These are phyloP conservation scores for Eupsilia transversa DNA, from an alignment of 2,888 invertebrate species.

Conservation along the genomic window DNA sequence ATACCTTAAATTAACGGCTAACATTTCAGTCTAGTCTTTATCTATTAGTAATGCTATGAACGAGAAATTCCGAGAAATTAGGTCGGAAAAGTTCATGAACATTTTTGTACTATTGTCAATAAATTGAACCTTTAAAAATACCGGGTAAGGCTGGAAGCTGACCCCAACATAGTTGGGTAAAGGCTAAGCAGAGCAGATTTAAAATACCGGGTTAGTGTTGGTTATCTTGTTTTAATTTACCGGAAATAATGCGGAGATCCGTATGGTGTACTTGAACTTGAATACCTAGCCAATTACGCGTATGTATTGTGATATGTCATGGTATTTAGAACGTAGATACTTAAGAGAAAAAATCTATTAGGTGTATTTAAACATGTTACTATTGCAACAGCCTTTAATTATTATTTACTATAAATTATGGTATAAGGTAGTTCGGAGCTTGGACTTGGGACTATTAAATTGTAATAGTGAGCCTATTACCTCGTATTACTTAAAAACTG, in stretches of 20 bases:
- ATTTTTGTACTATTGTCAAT: slow-evolving; percentile 4
- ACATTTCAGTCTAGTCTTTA: slow-evolving; percentile 45
- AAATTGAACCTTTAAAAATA: background rate
- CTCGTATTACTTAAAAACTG: background rate
- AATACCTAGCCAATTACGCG: slow-evolving; percentile 24
- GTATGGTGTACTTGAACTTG: slow-evolving; percentile 44
- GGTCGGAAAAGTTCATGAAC: slow-evolving; percentile 24
- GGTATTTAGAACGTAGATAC: slow-evolving; percentile 31
- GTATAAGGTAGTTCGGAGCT: background rate
- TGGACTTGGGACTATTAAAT: background rate
- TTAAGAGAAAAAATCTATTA: slow-evolving; percentile 16
- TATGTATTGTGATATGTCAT: slow-evolving; percentile 25
- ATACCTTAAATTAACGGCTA: slow-evolving; percentile 59
- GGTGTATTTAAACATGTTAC: slow-evolving; percentile 8
- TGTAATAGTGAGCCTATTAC: background rate
- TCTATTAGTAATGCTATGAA: slow-evolving; percentile 19
- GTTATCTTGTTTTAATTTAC: background rate
- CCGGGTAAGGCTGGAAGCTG: too few species aligned
- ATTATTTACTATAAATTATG: background rate
- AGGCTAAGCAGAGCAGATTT: too few species aligned
- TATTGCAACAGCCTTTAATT: background rate
- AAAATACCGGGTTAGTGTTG: too few species aligned
- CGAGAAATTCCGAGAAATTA: slow-evolving; percentile 37
- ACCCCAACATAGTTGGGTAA: too few species aligned
- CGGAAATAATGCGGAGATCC: slow-evolving; percentile 17